A percentile compares a stretch with the other conserved stretches of the same genome.
These are phyloP conservation scores for Aurelia sp. DNA, from an alignment of 30 jellyfish, hydroid and myxozoan species.

Conservation along the genomic window DNA sequence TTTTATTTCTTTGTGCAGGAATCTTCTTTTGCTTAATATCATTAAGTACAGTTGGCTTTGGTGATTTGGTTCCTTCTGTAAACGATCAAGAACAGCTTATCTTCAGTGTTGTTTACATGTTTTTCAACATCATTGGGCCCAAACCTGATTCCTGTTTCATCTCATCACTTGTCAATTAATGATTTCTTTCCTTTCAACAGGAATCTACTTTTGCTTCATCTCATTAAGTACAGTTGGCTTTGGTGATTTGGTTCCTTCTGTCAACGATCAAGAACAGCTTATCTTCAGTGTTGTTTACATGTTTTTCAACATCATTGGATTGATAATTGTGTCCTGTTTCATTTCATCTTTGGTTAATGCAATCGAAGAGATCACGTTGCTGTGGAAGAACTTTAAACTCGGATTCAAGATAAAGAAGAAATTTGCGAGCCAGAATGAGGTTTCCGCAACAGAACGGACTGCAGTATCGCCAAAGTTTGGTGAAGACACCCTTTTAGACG, in stretches of 20 bases:
- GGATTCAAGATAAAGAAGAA: not conserved
- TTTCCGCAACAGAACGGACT: not conserved
- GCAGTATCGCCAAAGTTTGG: not conserved
- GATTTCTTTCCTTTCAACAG: not conserved
- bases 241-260: constrained; percentile 47
- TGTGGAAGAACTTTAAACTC: constrained; percentile 15
- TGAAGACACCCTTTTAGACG: not conserved
- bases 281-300: constrained; percentile 21
- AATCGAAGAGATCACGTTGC: constrained; percentile 14
- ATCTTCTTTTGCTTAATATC: constrained; percentile 39
- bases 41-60: constrained; percentile 52
- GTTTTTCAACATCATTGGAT: constrained; percentile 52
- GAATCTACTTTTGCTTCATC: constrained; percentile 44
- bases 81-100: not conserved
- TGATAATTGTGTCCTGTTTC: constrained; percentile 13
- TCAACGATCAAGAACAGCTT: not conserved
- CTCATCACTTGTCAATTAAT: constrained; percentile 8
- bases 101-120: constrained; percentile 14
- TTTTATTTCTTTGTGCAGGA: not conserved
- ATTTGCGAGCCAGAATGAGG: not conserved
- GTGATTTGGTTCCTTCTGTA: constrained; percentile 24
- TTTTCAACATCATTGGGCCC: constrained; percentile 39
- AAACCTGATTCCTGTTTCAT: constrained; percentile 38
- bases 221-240: constrained; percentile 59
- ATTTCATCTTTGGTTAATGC: constrained; percentile 8